A percentile compares a stretch with the other conserved stretches of the same genome.
Evolutionary conservation across 2,113 vertebrate species (phyloP).

Genomic region (Tamias sibiricus): DNA sequence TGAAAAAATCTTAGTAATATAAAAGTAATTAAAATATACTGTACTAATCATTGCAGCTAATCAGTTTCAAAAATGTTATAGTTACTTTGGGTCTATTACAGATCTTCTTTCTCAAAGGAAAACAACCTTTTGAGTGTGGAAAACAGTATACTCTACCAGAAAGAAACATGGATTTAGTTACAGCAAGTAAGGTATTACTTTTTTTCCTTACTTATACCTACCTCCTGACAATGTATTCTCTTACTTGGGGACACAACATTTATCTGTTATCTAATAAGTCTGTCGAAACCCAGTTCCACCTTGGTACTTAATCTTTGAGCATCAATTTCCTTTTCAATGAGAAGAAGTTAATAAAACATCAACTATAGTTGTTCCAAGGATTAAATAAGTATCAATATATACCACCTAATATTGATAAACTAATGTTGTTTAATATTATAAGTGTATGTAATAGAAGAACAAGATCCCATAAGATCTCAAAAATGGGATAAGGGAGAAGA

Average conservation of each 20-base stretch:
- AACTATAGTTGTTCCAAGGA: background rate
- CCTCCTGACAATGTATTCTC: background rate
- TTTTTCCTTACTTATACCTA: background rate
- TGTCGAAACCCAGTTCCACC: background rate
- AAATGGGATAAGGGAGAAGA: background rate
- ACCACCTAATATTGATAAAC: background rate
- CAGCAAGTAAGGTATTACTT: background rate
- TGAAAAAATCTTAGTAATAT: background rate
- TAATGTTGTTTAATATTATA: slow-evolving; percentile 25
- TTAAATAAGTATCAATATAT: background rate
- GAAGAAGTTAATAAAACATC: background rate
- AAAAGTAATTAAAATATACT: background rate
- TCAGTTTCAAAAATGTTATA: background rate
- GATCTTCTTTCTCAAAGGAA: background rate
- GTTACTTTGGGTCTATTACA: background rate
- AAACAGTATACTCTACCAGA: background rate
- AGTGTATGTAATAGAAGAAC: background rate
- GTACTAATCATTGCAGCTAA: background rate
- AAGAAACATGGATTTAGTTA: background rate
- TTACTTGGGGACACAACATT: background rate
- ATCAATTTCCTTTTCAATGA: background rate
- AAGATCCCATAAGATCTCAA: background rate
- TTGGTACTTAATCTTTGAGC: slow-evolving; percentile 17
- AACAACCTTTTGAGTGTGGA: background rate
- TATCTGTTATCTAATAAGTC: background rate